phyloP scores from a whole-genome alignment of 2,888 invertebrate genomes.

The Lycocerus yunnanus region DNA sequence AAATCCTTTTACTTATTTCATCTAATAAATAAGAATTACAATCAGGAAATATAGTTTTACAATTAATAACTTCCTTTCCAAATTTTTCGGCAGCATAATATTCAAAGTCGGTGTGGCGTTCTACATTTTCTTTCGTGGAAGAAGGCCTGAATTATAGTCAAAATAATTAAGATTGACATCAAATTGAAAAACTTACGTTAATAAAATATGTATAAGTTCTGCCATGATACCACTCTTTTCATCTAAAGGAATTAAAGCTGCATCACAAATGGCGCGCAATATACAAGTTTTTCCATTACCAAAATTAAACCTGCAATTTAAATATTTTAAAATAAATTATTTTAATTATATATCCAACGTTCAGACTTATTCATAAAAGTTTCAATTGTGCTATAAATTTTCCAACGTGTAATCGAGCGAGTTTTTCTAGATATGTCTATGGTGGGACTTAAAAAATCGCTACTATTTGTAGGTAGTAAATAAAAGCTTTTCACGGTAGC shows the following conservation, averaged over 20 bases:
- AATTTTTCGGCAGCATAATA: constrained; percentile 74
- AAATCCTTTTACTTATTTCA: constrained; percentile 58
- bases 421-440: constrained; percentile 39
- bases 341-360: neutral
- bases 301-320: constrained; percentile 63
- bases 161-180: constrained; percentile 16
- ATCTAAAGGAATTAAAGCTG: constrained; percentile 69
- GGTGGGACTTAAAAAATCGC: constrained; percentile 60
- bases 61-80: constrained; percentile 61
- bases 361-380: constrained; percentile 45
- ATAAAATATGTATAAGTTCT: constrained; percentile 72
- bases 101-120: constrained; percentile 70
- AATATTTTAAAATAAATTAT: constrained; percentile 20
- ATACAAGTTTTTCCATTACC: constrained; percentile 70
- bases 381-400: constrained; percentile 47
- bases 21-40: constrained; percentile 64
- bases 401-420: constrained; percentile 48
- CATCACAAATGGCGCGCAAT: constrained; percentile 76
- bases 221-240: constrained; percentile 70
- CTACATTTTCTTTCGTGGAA: constrained; percentile 66
- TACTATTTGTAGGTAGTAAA: constrained; percentile 66
- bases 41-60: constrained; percentile 67
- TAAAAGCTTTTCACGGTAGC: constrained; percentile 72
- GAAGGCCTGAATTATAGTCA: constrained; percentile 65
- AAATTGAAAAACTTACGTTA: constrained; percentile 63